Evolutionary conservation across 2,888 invertebrate species (phyloP), one percentile per base, ranked within the genome.

Genomic region (Lepidocyrtinus sp.): DNA sequence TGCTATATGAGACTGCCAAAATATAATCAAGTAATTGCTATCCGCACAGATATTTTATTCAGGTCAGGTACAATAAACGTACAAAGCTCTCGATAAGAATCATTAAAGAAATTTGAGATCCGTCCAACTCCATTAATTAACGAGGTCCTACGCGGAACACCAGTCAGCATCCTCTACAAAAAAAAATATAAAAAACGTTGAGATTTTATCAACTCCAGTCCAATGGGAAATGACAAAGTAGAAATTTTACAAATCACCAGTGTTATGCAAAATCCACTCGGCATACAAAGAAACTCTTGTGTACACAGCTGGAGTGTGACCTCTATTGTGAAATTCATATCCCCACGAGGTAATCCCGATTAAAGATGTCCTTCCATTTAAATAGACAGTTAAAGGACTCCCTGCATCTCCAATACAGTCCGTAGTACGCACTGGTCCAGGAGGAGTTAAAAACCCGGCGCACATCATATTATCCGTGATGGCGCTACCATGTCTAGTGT

Each of bases 241-340:
- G n/a, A n/a, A n/a, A n/a, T n/a, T n/a, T n/a, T n/a, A n/a, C n/a
- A n/a, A n/a, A n/a, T n/a, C n/a, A n/a, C n/a, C n/a, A 1, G 86
- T 85, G 26, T 86, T 86, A 64, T 86, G 86, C 3, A 85, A 71
- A 59, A 86, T 86, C 86, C 85, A 86, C 19, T 86, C 85, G 15
- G 85, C 64, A 61, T 85, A 86, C 27, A 80, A 81, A 22, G 83
- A 77, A 46, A 86, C 84, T 65, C 81, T 46, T 0, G 86, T 77
- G 75, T 83, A 85, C 0, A 86, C 86, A 7, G 84, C 83, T 2
- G 86, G 86, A 65, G 77, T 82, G 69, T 86, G 84, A 22, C 84
- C 83, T 67, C 81, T 26, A 27, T 82, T 72, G 17, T 84, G 82
- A 1, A 46, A 59, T 17, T 75, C 75, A 46, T 78, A 86, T 15